phyloP scores from a whole-genome alignment of 2,888 invertebrate genomes.

The Limnephilus rhombicus region DNA sequence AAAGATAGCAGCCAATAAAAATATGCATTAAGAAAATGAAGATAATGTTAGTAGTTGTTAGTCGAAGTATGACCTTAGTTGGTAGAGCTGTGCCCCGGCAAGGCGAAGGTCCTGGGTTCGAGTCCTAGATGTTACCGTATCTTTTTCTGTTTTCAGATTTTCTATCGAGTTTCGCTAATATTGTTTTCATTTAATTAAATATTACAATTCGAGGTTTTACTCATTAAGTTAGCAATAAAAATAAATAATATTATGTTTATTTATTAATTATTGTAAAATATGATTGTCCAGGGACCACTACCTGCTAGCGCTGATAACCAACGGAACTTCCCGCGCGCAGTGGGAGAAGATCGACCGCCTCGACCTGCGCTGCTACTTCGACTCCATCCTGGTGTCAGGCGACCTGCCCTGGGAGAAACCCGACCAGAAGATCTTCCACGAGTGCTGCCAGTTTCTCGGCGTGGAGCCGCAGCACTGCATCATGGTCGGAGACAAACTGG shows the following conservation, averaged over 20 bases:
- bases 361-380: constrained; percentile 85
- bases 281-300: constrained; percentile 80
- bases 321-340: constrained; percentile 91
- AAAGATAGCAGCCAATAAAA: too few species aligned
- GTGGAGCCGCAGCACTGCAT: constrained; percentile 87
- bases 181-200: too few species aligned
- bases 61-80: too few species aligned
- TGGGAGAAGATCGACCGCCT: constrained; percentile 91
- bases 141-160: too few species aligned
- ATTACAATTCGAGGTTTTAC: too few species aligned
- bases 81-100: too few species aligned
- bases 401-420: constrained; percentile 94
- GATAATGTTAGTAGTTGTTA: too few species aligned
- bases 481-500: constrained; percentile 93
- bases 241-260: not conserved
- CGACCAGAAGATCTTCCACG: constrained; percentile 87
- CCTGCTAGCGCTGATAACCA: constrained; percentile 89
- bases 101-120: too few species aligned
- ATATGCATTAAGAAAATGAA: too few species aligned
- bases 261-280: constrained; percentile 4
- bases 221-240: too few species aligned
- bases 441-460: constrained; percentile 86
- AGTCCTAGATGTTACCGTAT: too few species aligned
- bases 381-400: constrained; percentile 88
- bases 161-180: too few species aligned